These are phyloP conservation scores for Melanchra persicariae DNA, from an alignment of 2,888 invertebrate species.

Conservation along the genomic window DNA sequence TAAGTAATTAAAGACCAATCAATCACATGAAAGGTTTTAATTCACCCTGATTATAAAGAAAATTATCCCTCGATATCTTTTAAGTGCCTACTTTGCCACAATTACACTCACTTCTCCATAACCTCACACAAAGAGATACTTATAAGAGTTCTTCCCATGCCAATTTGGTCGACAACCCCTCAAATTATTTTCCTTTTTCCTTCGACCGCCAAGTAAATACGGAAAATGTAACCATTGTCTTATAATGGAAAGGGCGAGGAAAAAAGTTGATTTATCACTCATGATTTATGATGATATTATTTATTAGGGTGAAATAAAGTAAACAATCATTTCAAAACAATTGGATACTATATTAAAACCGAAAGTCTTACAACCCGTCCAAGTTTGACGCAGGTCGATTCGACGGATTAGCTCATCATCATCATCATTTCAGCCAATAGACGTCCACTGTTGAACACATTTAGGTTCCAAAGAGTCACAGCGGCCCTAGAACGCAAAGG, in stretches of 20 bases:
- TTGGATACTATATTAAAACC: neutral
- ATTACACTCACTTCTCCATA: slow-evolving; percentile 6
- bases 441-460: neutral
- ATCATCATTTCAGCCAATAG: neutral
- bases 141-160: slow-evolving; percentile 17
- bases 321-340: neutral
- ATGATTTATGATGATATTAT: slow-evolving; percentile 40
- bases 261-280: slow-evolving; percentile 39
- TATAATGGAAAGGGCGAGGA: slow-evolving; percentile 41
- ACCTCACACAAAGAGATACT: slow-evolving; percentile 22
- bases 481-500: no score
- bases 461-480: no score
- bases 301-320: slow-evolving; percentile 15
- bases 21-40: neutral
- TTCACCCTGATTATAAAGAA: neutral
- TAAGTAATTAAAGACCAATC: no score
- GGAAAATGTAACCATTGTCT: slow-evolving; percentile 42
- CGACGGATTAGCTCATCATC: no score
- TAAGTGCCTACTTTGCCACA: slow-evolving; percentile 5
- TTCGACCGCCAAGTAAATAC: slow-evolving; percentile 36
- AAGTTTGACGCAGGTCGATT: neutral
- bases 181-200: slow-evolving; percentile 36
- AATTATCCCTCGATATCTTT: neutral
- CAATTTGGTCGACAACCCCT: slow-evolving; percentile 24
- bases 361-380: neutral